Conservation (phyloP, 2,888 invertebrate genomes). For the Tuberolachnus salignus region DNA sequence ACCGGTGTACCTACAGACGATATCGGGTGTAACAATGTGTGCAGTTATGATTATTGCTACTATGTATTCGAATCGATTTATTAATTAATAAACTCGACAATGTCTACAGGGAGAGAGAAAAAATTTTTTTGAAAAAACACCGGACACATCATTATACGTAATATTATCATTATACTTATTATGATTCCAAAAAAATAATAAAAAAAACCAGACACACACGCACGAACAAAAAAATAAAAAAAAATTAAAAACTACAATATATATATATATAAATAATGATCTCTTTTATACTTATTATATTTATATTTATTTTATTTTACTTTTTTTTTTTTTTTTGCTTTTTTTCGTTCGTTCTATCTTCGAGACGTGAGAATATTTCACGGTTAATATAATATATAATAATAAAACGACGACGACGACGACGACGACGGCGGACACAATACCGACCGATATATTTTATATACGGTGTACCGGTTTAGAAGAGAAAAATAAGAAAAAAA, state of each 20-base stretch:
- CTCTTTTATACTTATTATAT: too few relatives aligned
- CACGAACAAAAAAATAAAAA: constrained; percentile 1
- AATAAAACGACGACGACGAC: too few relatives aligned
- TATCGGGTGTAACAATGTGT: too few relatives aligned
- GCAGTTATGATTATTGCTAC: too few relatives aligned
- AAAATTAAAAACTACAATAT: constrained; percentile 24
- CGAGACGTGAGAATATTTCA: constrained; percentile 52
- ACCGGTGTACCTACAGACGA: neutral
- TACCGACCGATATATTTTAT: constrained; percentile 18
- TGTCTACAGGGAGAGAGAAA: too few relatives aligned
- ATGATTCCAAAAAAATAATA: neutral
- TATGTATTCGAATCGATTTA: too few relatives aligned
- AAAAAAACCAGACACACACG: constrained; percentile 7
- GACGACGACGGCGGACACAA: constrained; percentile 17
- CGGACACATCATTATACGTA: too few relatives aligned
- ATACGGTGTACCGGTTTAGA: constrained; percentile 35
- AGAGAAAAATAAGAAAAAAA: neutral
- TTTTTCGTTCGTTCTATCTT: neutral
- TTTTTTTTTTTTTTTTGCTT: constrained; percentile 4
- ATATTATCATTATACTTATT: neutral
- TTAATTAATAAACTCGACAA: too few relatives aligned
- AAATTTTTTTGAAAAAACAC: too few relatives aligned
- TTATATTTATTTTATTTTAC: neutral
- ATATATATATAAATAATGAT: neutral
- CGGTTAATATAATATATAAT: constrained; percentile 9